A percentile compares a stretch with the other conserved stretches of the same genome.
Evolutionary conservation across 2,888 invertebrate genomes (phyloP).

Genomic region (Caenorhabditis sulstoni): DNA sequence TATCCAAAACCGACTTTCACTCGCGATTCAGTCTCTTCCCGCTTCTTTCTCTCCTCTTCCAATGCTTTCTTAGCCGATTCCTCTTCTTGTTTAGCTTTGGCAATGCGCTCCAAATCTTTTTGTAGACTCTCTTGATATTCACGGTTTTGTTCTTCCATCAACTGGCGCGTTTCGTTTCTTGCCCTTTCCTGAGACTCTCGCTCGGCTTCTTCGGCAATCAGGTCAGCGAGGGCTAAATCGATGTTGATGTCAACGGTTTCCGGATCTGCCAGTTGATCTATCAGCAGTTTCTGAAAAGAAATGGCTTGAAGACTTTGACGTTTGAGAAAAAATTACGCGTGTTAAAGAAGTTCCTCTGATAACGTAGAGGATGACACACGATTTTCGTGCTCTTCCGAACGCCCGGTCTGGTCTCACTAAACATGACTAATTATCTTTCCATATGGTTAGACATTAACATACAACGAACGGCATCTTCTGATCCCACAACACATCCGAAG

Average conservation of each 20-base stretch:
- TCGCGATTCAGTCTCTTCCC: slow-evolving; percentile 11
- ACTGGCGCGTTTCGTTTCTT: slow-evolving; percentile 27
- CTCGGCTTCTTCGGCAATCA: slow-evolving; percentile 44
- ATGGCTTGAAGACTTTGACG: too few relatives aligned
- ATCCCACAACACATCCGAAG: slow-evolving; percentile 41
- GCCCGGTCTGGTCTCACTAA: slow-evolving; percentile 47
- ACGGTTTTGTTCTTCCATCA: slow-evolving; percentile 58
- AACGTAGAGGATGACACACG: slow-evolving; percentile 29
- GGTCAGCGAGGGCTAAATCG: slow-evolving; percentile 25
- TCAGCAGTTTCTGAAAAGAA: slow-evolving; percentile 27
- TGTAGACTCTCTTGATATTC: slow-evolving; percentile 52
- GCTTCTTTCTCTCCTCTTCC: slow-evolving; percentile 31
- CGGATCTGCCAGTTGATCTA: slow-evolving; percentile 28
- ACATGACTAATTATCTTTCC: not conserved
- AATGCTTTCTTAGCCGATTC: slow-evolving; percentile 24
- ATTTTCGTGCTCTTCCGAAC: slow-evolving; percentile 18
- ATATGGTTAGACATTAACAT: not conserved
- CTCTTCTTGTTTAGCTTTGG: slow-evolving; percentile 23
- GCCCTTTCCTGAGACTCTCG: slow-evolving; percentile 13
- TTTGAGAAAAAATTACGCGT: slow-evolving; percentile 7
- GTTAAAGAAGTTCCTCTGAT: slow-evolving; percentile 40
- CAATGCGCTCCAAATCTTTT: slow-evolving; percentile 42
- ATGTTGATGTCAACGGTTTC: slow-evolving; percentile 27
- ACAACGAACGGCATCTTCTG: slow-evolving; percentile 37
- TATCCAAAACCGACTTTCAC: slow-evolving; percentile 12